A percentile compares a stretch with the other conserved stretches of the same genome.
These are phyloP conservation scores for Drosophila tanythrix DNA, from an alignment of 2,888 invertebrate genomes.

Conservation along the genomic window DNA sequence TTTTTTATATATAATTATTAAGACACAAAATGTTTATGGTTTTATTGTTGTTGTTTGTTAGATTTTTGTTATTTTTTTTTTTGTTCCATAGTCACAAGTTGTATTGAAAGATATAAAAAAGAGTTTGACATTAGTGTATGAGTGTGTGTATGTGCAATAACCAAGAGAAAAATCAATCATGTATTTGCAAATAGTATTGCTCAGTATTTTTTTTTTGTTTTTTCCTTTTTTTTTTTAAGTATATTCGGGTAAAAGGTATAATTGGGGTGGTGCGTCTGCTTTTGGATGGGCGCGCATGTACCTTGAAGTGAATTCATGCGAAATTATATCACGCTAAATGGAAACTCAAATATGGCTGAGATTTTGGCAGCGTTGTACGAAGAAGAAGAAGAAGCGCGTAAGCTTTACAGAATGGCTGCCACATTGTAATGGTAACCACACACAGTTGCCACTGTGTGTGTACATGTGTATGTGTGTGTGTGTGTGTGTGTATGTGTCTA, in stretches of 20 bases:
- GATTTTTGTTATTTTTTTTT: constrained; percentile 30
- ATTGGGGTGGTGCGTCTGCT: constrained; percentile 27
- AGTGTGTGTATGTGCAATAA: constrained; percentile 42
- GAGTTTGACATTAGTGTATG: constrained; percentile 80
- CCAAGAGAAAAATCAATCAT: constrained; percentile 38
- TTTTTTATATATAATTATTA: constrained; percentile 49
- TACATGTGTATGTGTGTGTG: constrained; percentile 5
- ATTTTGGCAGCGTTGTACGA: constrained; percentile 49
- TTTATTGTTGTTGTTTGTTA: constrained; percentile 43
- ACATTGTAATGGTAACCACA: constrained; percentile 12
- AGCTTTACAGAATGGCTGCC: constrained; percentile 48
- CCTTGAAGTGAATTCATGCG: constrained; percentile 36
- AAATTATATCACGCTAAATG: constrained; percentile 53
- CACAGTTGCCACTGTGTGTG: constrained; percentile 29
- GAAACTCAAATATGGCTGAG: constrained; percentile 53
- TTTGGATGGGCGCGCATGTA: constrained; percentile 31
- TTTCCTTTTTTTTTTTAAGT: background rate
- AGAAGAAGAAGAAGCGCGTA: constrained; percentile 51
- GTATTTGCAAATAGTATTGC: constrained; percentile 22
- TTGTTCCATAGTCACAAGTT: constrained; percentile 61
- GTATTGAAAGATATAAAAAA: constrained; percentile 79
- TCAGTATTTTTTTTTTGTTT: background rate
- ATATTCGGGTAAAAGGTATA: constrained; percentile 9
- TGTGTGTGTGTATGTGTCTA: constrained; percentile 3
- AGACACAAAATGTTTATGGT: constrained; percentile 64